Percentiles rank a stretch among this genome's conserved stretches.
Evolutionary conservation across 2,888 invertebrate species (phyloP).

Genomic region (Lasioglossum calceatum): DNA sequence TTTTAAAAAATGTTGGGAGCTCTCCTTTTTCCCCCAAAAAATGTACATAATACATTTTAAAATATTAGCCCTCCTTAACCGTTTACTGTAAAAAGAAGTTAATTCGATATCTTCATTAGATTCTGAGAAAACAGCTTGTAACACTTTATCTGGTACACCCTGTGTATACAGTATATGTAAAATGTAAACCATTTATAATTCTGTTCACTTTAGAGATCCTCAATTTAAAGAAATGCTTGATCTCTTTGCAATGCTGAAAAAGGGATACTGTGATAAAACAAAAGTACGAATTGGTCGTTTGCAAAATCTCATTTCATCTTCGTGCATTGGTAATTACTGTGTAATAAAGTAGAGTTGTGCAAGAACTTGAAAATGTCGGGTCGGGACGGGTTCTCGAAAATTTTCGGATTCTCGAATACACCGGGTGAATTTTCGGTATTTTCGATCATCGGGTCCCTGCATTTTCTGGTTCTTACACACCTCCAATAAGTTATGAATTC

Average conservation of each 20-base stretch:
- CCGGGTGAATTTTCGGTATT: background rate
- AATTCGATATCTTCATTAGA: too few relatives aligned
- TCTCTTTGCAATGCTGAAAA: slow-evolving; percentile 97
- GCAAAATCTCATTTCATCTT: slow-evolving; percentile 98
- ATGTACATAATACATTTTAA: too few relatives aligned
- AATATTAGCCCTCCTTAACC: too few relatives aligned
- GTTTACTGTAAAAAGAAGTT: too few relatives aligned
- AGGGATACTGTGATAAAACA: slow-evolving; percentile 97
- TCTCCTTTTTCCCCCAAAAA: too few relatives aligned
- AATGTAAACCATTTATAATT: background rate
- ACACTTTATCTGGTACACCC: too few relatives aligned
- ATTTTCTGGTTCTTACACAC: background rate
- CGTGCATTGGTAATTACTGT: slow-evolving; percentile 91
- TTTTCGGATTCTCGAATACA: background rate
- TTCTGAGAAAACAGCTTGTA: too few relatives aligned
- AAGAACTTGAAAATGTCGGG: background rate
- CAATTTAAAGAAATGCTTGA: slow-evolving; percentile 99
- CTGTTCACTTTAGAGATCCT: slow-evolving; percentile 88
- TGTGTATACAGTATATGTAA: background rate
- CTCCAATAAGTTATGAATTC: background rate
- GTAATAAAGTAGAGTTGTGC: background rate
- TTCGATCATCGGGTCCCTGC: background rate
- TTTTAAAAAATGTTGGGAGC: too few relatives aligned
- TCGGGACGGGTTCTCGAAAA: background rate
- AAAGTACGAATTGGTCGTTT: slow-evolving; percentile 97